phyloP scores from a whole-genome alignment of 2,113 vertebrate genomes.

The Xiphophorus couchianus region DNA sequence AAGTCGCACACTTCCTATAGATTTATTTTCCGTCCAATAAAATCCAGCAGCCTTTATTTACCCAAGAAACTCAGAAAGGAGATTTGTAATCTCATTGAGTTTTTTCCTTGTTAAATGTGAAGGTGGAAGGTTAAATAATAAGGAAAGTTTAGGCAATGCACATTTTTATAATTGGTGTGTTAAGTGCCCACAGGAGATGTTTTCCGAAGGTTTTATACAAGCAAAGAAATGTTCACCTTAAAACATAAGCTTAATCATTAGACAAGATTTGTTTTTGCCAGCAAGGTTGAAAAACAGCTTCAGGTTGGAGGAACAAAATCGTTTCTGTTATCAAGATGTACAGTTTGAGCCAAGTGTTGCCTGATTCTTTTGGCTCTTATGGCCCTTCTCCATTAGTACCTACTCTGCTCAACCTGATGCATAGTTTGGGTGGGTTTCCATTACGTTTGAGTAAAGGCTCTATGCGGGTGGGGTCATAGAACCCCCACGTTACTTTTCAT shows the following conservation, averaged over 20 bases:
- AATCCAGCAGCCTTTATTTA: background rate
- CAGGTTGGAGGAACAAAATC: background rate
- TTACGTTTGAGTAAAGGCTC: too few relatives aligned
- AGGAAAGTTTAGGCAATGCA: slow-evolving; percentile 1
- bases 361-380: background rate
- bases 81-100: background rate
- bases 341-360: too few relatives aligned
- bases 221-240: slow-evolving; percentile 23
- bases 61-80: background rate
- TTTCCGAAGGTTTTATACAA: slow-evolving; percentile 24
- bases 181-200: slow-evolving; percentile 20
- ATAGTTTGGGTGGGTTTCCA: too few relatives aligned
- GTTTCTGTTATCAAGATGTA: background rate
- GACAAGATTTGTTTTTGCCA: slow-evolving; percentile 33
- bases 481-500: too few relatives aligned
- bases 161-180: slow-evolving; percentile 11
- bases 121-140: background rate
- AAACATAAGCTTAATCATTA: slow-evolving; percentile 20
- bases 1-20: background rate
- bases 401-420: too few relatives aligned
- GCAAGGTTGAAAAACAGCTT: slow-evolving; percentile 57
- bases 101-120: background rate
- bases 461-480: too few relatives aligned
- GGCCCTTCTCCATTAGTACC: too few relatives aligned
- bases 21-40: background rate